These are phyloP conservation scores for Podiceps cristatus DNA, from an alignment of 2,113 vertebrate genomes.

Conservation along the genomic window DNA sequence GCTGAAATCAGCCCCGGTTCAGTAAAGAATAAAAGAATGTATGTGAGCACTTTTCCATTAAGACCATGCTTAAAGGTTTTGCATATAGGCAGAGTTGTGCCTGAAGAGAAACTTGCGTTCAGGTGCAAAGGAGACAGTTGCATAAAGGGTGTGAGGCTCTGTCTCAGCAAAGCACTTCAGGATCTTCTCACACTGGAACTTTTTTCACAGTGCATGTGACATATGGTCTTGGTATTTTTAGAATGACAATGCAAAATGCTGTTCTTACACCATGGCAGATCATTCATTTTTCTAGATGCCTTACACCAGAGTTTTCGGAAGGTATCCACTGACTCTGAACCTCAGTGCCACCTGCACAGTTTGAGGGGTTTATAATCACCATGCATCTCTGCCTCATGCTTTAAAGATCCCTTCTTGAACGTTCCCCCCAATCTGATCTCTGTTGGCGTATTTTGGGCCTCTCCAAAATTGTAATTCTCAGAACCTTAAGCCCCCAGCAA, in stretches of 20 bases:
- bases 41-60: neutral
- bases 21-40: neutral
- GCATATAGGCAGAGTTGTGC: neutral
- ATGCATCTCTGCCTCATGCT: neutral
- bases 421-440: neutral
- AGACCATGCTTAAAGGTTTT: neutral
- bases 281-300: neutral
- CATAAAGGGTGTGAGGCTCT: neutral
- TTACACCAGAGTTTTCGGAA: neutral
- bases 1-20: neutral
- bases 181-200: neutral
- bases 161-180: neutral
- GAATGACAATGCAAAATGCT: constrained; percentile 1
- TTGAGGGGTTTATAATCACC: neutral
- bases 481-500: neutral
- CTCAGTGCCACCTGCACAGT: neutral
- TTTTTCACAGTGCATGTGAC: neutral
- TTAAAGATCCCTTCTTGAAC: neutral
- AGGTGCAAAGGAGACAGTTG: neutral
- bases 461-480: constrained; percentile 5
- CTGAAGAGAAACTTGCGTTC: neutral
- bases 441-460: neutral
- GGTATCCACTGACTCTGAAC: neutral
- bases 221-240: neutral
- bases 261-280: neutral